Base-by-base conservation (phyloP, 2,888 invertebrate genomes). In the Parnassius smintheus region DNA sequence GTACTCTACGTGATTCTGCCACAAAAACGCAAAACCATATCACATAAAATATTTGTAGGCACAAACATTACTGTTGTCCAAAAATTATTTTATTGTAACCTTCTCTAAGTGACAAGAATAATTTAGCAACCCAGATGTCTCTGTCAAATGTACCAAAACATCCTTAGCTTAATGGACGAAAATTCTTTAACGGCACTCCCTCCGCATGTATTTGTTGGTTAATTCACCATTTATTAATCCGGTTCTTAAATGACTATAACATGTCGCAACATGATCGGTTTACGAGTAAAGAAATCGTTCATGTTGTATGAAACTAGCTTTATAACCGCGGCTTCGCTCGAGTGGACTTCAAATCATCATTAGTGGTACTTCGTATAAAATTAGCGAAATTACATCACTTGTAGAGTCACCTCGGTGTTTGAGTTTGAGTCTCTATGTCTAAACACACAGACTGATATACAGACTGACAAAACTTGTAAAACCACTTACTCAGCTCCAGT, bases 171-270 rank as follows among this genome's bases (percentile, higher is more conserved):
- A 60, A 56, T 56, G 48, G 35, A 41, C 12, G n/a, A 42, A 46
- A 56, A 64, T 64, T 48, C 42, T 51, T 60, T 56, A 59, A 41
- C 42, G 53, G 56, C 63, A 59, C 63, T 56, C 63, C 64, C 50
- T 46, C 46, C 42, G 48, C 9, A 44, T 42, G 11, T 58, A 45
- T 46, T 50, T 41, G 42, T 44, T 56, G 50, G 56, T 53, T 60
- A 48, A 52, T 25, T 22, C 35, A 42, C 25, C 48, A 49, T 52
- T 18, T 35, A 13, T 54, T 50, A 50, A 52, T 59, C 55, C 44
- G 59, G 51, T 59, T 56, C 41, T 46, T 63, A 56, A 59, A 48
- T n/a, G 7, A 48, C 48, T 11, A 7, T 56, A 51, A 59, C 44
- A 44, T 54, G 50, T 58, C 22, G 25, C 44, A 58, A 59, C 45